Percentiles rank a stretch among this genome's conserved stretches.
phyloP scores from a whole-genome alignment of 2,797 vertebrate genomes.

The Pyrocephalus nanus region DNA sequence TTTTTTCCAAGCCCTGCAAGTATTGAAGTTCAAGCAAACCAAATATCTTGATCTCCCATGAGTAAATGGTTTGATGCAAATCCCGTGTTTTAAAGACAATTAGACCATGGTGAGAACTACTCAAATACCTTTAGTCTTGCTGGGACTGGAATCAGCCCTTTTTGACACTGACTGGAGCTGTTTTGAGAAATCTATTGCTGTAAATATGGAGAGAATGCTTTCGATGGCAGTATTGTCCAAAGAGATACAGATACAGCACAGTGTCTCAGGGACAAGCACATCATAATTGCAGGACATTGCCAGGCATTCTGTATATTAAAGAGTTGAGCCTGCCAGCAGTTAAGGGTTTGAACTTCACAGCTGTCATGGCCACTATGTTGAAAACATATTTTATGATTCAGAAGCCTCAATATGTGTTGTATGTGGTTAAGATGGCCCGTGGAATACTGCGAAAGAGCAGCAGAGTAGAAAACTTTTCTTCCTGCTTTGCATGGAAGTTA shows the following conservation, averaged over 20 bases:
- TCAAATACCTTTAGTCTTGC: neutral
- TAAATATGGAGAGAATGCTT: neutral
- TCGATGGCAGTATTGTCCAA: rapidly evolving
- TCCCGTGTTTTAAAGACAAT: neutral
- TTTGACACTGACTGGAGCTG: neutral
- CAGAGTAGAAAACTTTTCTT: neutral
- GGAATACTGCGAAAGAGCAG: neutral
- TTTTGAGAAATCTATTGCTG: neutral
- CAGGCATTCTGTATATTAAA: neutral
- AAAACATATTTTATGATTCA: neutral
- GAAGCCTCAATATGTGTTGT: neutral
- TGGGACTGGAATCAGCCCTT: neutral
- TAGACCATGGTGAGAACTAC: neutral
- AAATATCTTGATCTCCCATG: neutral
- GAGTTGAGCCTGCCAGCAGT: neutral
- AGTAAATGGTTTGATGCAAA: neutral
- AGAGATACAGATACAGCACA: neutral
- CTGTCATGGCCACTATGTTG: neutral
- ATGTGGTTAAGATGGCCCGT: neutral
- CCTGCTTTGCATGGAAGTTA: neutral
- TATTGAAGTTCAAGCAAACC: neutral
- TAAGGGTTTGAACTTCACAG: neutral
- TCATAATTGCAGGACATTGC: neutral
- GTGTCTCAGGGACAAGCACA: rapidly evolving
- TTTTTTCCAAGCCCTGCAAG: neutral